Evolutionary conservation across 2,888 invertebrate species (phyloP), one percentile per base, ranked within the genome.

Genomic region (Reticulitermes lucifugus): DNA sequence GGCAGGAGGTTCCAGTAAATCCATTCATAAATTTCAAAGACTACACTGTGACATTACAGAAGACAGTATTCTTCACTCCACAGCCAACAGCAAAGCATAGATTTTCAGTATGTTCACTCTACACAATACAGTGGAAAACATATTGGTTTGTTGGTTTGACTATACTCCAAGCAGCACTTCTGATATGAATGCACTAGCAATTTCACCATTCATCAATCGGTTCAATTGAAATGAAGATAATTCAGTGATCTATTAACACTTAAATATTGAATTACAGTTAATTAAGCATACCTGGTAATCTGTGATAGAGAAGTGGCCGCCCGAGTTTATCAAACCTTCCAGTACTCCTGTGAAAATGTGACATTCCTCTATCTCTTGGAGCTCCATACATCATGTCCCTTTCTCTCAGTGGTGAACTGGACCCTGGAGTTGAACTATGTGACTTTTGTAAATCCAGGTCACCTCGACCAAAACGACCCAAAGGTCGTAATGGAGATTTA

Each of bases 281-380:
- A 12, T 55, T 6, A 79, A 51, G n/a, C n/a, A 6, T 89, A 92
- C 93, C 90, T 89, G 94, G 93, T 90, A 89, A 91, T 91, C 93
- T 93, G 86, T 92, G 93, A 88, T 93, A 94, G 75, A 93, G 89
- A 73, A 93, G 89, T 0, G 93, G 93, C 77, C 94, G 91, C 21
- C 94, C 94, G 5, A 94, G 90, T 71, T 94, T 92, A 88, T 95
- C 95, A 82, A 77, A 83, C 71, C 79, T 73, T 14, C 77, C 81
- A 25, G 79, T 46, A 22, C 79, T 60, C 41, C 84, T 84, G 59
- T 79, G 77, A 60, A 70, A 84, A 22, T 35, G 65, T 1, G 46
- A 41, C 70, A 71, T 55, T 29, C n/a, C 55, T 21, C 60, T 55
- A 29, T 75, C 71, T 14, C 79, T 70, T 12, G 71, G 70, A 77